A percentile compares a stretch with the other conserved stretches of the same genome.
Evolutionary conservation across 2,888 invertebrate species (phyloP).

Genomic region (Aphodius sticticus): DNA sequence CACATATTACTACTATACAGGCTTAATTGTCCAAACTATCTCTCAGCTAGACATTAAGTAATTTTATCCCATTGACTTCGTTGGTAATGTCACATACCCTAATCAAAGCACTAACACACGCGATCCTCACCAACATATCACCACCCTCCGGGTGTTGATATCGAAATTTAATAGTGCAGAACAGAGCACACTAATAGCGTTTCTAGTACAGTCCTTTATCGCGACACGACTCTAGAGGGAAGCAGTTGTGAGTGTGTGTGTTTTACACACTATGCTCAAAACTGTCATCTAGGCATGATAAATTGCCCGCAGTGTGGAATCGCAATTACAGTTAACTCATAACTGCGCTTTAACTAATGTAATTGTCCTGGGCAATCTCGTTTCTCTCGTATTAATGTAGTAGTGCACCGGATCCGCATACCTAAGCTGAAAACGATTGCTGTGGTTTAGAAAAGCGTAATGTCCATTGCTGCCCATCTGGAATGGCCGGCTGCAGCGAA

Average conservation of each 20-base stretch:
- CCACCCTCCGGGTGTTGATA: background rate
- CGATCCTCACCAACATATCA: background rate
- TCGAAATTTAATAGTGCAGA: conserved; percentile 4
- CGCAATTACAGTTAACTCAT: conserved; percentile 4
- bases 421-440: background rate
- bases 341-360: background rate
- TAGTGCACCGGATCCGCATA: background rate
- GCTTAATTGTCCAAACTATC: no score
- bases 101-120: background rate
- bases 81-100: background rate
- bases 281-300: background rate
- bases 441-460: background rate
- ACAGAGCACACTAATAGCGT: background rate
- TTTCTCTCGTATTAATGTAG: background rate
- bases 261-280: background rate
- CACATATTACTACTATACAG: no score
- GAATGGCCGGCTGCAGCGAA: no score
- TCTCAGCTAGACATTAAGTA: no score
- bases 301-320: background rate
- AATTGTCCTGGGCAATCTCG: background rate
- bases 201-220: background rate
- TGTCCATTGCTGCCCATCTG: background rate
- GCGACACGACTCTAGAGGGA: background rate
- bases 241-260: background rate
- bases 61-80: no score